Conservation (phyloP, 2,888 invertebrate genomes). For the Ochlodes sylvanus region DNA sequence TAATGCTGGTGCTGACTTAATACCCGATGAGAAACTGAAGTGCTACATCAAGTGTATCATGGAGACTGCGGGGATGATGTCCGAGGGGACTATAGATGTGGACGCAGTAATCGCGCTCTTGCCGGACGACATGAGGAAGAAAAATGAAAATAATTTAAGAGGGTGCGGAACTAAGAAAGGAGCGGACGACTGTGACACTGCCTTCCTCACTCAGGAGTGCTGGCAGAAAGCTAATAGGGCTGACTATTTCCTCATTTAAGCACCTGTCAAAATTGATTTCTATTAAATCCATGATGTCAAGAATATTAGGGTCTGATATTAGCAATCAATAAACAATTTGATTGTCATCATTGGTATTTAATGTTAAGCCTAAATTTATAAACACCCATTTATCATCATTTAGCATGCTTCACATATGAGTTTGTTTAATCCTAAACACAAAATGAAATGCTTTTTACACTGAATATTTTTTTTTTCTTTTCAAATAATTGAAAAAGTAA, state of each 20-base stretch:
- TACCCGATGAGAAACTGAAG: slow-evolving; percentile 64
- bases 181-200: slow-evolving; percentile 73
- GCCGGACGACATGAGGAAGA: slow-evolving; percentile 59
- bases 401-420: too few relatives aligned
- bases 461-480: too few relatives aligned
- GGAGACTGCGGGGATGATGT: slow-evolving; percentile 77
- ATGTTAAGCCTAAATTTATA: too few relatives aligned
- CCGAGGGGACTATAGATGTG: slow-evolving; percentile 68
- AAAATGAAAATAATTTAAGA: slow-evolving; percentile 56
- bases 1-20: slow-evolving; percentile 65
- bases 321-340: too few relatives aligned
- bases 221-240: slow-evolving; percentile 69
- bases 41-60: slow-evolving; percentile 78
- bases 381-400: too few relatives aligned
- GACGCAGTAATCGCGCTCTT: slow-evolving; percentile 70
- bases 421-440: too few relatives aligned
- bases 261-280: background rate
- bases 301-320: too few relatives aligned
- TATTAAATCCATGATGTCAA: too few relatives aligned
- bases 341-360: too few relatives aligned
- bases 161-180: slow-evolving; percentile 67
- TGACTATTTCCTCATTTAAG: slow-evolving; percentile 70
- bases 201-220: slow-evolving; percentile 72
- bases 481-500: too few relatives aligned
- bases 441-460: too few relatives aligned